phyloP scores from a whole-genome alignment of 2,113 vertebrate species.

The Mormyrus iriodes region DNA sequence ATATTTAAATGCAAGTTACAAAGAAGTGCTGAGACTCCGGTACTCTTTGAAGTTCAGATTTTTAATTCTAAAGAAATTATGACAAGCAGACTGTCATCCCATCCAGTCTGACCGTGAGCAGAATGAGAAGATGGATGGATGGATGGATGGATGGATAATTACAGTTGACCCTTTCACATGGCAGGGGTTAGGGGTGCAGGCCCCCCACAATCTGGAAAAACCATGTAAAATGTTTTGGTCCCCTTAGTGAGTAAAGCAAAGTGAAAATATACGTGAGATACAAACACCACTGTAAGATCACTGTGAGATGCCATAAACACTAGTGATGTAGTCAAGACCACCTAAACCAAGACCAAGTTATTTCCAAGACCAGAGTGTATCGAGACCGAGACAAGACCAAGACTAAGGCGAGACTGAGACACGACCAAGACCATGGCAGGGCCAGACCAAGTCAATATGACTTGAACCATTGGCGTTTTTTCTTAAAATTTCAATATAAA shows the following conservation, averaged over 20 bases:
- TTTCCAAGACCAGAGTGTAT: too few species aligned
- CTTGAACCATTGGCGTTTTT: too few species aligned
- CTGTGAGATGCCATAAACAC: background rate
- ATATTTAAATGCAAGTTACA: background rate
- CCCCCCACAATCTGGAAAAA: too few species aligned
- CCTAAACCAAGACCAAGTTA: too few species aligned
- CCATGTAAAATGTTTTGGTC: background rate
- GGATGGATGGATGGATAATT: background rate
- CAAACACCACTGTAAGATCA: background rate
- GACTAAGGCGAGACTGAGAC: too few species aligned
- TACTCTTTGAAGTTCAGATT: background rate
- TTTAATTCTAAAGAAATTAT: constrained; percentile 2
- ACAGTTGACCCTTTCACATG: too few species aligned
- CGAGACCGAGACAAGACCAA: too few species aligned
- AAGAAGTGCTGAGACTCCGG: background rate
- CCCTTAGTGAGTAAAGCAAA: background rate
- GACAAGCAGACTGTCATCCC: background rate
- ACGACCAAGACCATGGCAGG: too few species aligned
- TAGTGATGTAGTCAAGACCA: too few species aligned
- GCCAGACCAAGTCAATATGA: too few species aligned
- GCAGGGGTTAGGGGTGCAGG: too few species aligned
- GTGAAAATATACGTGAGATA: background rate
- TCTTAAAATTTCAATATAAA: too few species aligned
- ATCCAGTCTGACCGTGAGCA: background rate
- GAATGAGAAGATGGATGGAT: background rate